These are phyloP conservation scores for Papilio polytes DNA, from an alignment of 1,140 invertebrate genomes.

Conservation along the genomic window DNA sequence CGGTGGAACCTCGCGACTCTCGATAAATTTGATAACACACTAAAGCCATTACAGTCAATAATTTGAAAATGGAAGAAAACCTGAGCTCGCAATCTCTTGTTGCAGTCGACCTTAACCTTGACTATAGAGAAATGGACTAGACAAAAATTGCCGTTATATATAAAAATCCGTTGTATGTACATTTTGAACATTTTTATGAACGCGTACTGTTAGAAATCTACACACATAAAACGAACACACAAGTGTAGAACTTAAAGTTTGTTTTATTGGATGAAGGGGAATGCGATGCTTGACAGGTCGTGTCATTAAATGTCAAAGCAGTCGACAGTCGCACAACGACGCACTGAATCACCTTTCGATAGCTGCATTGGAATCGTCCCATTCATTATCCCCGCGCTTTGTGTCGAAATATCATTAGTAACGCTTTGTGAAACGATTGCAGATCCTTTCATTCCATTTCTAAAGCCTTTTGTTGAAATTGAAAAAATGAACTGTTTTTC, in stretches of 20 bases:
- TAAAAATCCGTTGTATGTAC: too few species aligned
- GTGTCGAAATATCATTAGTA: conserved; percentile 30
- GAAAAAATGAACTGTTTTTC: neutral
- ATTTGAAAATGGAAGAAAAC: conserved; percentile 15
- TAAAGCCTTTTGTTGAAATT: conserved; percentile 24
- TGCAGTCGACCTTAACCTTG: neutral
- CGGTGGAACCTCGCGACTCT: too few species aligned
- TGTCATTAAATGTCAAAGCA: too few species aligned
- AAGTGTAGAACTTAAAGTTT: too few species aligned
- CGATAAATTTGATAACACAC: too few species aligned
- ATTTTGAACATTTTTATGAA: too few species aligned
- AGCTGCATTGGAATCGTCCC: neutral
- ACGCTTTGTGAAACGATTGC: conserved; percentile 24
- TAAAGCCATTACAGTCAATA: neutral
- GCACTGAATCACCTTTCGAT: conserved; percentile 23
- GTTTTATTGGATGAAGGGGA: too few species aligned
- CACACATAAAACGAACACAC: too few species aligned
- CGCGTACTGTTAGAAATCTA: neutral
- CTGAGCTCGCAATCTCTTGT: neutral
- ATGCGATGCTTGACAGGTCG: too few species aligned
- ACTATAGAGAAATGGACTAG: too few species aligned
- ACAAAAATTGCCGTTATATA: too few species aligned
- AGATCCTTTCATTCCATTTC: conserved; percentile 14
- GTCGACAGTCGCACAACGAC: too few species aligned
- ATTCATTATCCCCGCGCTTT: conserved; percentile 18